Base-by-base conservation (phyloP, 2,113 vertebrate species). In the Phalacrocorax aristotelis region DNA sequence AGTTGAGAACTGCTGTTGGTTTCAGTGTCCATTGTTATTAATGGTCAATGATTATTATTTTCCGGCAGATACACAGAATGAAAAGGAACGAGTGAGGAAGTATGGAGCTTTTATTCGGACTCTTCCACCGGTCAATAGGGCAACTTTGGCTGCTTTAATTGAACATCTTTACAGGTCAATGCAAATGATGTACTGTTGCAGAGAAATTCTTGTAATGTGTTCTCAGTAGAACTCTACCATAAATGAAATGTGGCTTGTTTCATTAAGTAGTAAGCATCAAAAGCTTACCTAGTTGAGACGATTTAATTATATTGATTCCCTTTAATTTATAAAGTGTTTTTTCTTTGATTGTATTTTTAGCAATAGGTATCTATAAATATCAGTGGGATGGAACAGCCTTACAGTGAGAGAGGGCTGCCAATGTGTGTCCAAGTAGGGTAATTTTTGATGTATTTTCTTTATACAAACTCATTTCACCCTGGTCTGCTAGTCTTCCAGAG, bases 111-210 rank as follows among this genome's bases (percentile, higher is more conserved):
- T 99, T 96, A 99, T 99, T 89, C 98, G 92, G 62, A 98, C 98
- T 13, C 98, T 99, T 96, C 99, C 99, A 46, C 98, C 97, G 55
- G 98, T 99, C 95, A 99, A 99, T 97, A 98, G 98, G 97, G 98
- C 98, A 68, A 99, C 99, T 5, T 83, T 99, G 51, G 98, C 98
- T 58, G 99, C 99, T 70, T 90, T 99, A 92, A 98, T 99, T 83
- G 99, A 99, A 94, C 99, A 99, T 92, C 98, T 99, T 85, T 99
- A 99, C 98, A 99, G 99, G 99, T 99, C 75, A 95, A 95, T 96
- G 38, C 64, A 89, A 79, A 86, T 64, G 36, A 85, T 48, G 15
- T 54, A 30, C 25, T 58, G 60, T 74, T 72, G 75, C 22, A 46
- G 87, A 88, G 40, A 92, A 81, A 54, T 70, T 75, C n/a, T 46